Base-by-base conservation (phyloP, 2,888 invertebrate genomes). In the Idaea straminata region DNA sequence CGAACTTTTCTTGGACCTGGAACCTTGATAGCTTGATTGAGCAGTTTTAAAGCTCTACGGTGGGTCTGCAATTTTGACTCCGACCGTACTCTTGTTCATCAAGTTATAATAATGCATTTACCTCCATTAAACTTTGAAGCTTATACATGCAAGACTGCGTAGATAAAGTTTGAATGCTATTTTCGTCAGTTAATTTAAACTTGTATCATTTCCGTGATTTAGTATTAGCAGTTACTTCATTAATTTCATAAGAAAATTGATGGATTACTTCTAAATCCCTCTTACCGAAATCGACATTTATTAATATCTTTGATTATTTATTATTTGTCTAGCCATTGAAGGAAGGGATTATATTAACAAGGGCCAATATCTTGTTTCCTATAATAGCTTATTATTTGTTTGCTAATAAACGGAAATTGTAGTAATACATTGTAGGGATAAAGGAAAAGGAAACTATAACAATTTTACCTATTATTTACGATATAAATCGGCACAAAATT, bases 371-470 rank as follows among this genome's bases (percentile, higher is more conserved):
- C 60, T 67, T 64, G 62, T 58, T 63, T 61, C 61, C 57, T 16
- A 34, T 72, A 69, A 72, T 72, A 69, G 67, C 66, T 67, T 72
- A 73, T 73, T 70, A 70, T 65, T 67, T 63, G 64, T 63, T 68
- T 62, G 66, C 64, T 72, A 69, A 72, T 71, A 71, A 67, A 34
- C 59, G 57, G 62, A 36, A 62, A 34, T 25, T 61, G 59, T 61
- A 61, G 64, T 66, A 66, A 70, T 70, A 69, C 66, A 63, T 65
- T 15, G 64, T 67, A 63, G 62, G 66, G 66, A 70, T 70, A 70
- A 67, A n/a, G 64, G 67, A 63, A 69, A 67, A 68, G 65, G 64
- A 66, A 66, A 67, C 64, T 68, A 65, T 62, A 69, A 69, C 65
- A 68, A 69, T 69, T 69, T 69, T 64, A 59, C 16, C 68, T 67